Evolutionary conservation across 2,888 invertebrate species (phyloP), one percentile per base, ranked within the genome.

Genomic region (Drosophila kanekoi): DNA sequence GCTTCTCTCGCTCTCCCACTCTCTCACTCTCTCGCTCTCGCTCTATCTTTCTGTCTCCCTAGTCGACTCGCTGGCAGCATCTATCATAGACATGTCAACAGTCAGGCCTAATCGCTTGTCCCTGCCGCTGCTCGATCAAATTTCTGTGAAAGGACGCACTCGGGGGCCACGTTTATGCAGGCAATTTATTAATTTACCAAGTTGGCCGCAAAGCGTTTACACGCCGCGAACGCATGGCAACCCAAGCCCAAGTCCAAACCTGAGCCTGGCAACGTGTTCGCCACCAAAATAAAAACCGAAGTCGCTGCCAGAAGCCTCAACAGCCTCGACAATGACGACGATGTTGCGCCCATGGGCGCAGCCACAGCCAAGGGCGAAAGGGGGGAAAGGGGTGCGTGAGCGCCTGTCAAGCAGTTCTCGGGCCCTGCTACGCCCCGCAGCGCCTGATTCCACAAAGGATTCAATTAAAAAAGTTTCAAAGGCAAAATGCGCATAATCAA

Each of bases 401-500:
- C 28, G 23, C 16, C 47, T 56, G 35, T 56, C 48, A 35, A 40
- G 20, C 32, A 40, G 16, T 54, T 23, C 45, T 40, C 40, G 32
- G 43, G 23, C 44, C 32, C 61, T 28, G 38, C 43, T 32, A 9
- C 23, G 52, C 6, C n/a, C 16, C 28, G 54, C 18, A 20, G 14
- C 56, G 54, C 60, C 62, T 38, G 48, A 37, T 58, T 41, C 58
- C 79, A 62, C 80, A 74, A 68, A 72, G 81, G 71, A 87, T 84
- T 87, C 85, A 76, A 81, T 75, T 83, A 69, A 70, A 66, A 79
- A 80, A 75, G 44, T 70, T 81, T 64, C 54, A 72, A 75, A 81
- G 73, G 70, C 86, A 74, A 81, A 86, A 75, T 90, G 92, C 91
- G 91, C 92, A 91, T 72, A 91, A 90, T 90, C 90, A 89, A 87